A percentile compares a stretch with the other conserved stretches of the same genome.
These are phyloP conservation scores for Matsumurasca onukii DNA, from an alignment of 1,140 invertebrate species.

Conservation along the genomic window DNA sequence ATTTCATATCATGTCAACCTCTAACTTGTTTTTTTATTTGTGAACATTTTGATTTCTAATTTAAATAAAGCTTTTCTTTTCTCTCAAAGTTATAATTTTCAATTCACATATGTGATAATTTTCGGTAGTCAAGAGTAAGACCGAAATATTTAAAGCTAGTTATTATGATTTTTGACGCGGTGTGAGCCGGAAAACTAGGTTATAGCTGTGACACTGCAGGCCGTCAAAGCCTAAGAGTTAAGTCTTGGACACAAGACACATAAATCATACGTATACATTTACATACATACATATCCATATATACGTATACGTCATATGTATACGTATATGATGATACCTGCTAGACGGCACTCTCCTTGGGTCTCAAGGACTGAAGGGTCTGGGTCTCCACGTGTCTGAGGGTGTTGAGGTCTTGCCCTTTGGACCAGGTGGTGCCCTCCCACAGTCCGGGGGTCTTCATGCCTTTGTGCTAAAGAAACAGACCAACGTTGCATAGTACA, in stretches of 20 bases:
- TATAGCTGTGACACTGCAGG: background rate
- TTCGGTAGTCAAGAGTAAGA: too few relatives aligned
- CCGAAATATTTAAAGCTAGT: background rate
- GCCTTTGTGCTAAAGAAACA: constrained; percentile 10
- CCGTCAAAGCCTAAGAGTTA: background rate
- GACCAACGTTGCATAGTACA: too few relatives aligned
- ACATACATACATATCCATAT: background rate
- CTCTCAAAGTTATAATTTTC: too few relatives aligned
- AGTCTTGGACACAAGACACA: background rate
- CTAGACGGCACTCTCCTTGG: constrained; percentile 22
- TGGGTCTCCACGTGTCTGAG: constrained; percentile 9
- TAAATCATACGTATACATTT: background rate
- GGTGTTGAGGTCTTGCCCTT: constrained; percentile 5
- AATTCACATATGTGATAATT: too few relatives aligned
- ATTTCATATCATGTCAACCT: too few relatives aligned
- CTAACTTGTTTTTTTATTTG: too few relatives aligned
- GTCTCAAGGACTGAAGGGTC: constrained; percentile 5
- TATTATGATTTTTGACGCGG: too few relatives aligned
- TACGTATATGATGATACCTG: constrained; percentile 5
- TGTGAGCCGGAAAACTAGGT: too few relatives aligned
- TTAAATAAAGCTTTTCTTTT: too few relatives aligned
- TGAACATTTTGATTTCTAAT: too few relatives aligned
- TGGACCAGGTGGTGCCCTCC: constrained; percentile 12
- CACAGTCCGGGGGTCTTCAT: constrained; percentile 18
- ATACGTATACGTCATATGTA: background rate